Evolutionary conservation across 2,888 invertebrate genomes (phyloP).

Genomic region (Sisyra nigra): DNA sequence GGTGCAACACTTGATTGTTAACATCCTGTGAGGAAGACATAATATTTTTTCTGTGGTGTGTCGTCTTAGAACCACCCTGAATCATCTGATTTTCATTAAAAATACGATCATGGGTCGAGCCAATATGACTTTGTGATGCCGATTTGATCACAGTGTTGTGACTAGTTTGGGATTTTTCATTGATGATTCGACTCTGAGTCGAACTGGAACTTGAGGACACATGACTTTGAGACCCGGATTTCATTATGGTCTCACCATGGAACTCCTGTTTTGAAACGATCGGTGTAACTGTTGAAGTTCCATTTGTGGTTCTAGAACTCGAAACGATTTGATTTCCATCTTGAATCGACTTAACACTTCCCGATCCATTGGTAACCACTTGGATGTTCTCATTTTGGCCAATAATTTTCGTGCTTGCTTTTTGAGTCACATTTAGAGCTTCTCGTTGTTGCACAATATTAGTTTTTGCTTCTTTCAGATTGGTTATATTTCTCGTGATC

Average conservation of each 20-base stretch:
- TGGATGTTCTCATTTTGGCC: neutral
- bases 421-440: conserved; percentile 1
- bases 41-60: conserved; percentile 49
- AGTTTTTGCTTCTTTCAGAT: conserved; percentile 20
- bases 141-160: conserved; percentile 20
- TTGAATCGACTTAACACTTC: too few relatives aligned
- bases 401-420: conserved; percentile 7
- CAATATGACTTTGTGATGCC: conserved; percentile 19
- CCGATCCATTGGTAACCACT: conserved; percentile 1
- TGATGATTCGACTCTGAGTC: too few relatives aligned
- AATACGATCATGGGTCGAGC: neutral
- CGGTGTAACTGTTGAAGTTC: too few relatives aligned
- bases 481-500: conserved; percentile 32
- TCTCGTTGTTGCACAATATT: conserved; percentile 4
- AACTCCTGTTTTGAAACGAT: too few relatives aligned
- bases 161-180: conserved; percentile 9
- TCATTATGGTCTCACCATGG: too few relatives aligned
- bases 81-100: neutral
- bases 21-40: conserved; percentile 59
- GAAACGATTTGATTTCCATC: too few relatives aligned
- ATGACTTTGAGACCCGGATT: too few relatives aligned
- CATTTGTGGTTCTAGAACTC: too few relatives aligned
- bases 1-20: conserved; percentile 60
- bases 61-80: neutral
- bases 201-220: too few relatives aligned